phyloP scores from a whole-genome alignment of 2,113 vertebrate genomes.

The Halichoeres trimaculatus region DNA sequence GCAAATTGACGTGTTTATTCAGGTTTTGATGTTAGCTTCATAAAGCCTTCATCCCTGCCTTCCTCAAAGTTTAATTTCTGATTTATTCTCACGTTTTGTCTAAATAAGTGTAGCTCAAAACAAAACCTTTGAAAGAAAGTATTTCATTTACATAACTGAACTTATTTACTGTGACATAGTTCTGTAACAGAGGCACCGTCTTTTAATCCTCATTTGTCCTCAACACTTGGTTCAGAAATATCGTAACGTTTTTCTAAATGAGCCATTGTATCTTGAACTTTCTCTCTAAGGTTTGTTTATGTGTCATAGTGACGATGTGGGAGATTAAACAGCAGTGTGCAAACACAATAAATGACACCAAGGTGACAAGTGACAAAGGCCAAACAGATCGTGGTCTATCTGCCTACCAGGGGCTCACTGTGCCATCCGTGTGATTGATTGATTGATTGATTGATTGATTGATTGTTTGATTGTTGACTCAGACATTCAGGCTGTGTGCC shows the following conservation, averaged over 20 bases:
- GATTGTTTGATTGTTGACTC: conserved; percentile 37
- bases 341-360: conserved; percentile 1
- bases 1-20: conserved; percentile 52
- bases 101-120: background rate
- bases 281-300: background rate
- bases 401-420: background rate
- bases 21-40: conserved; percentile 25
- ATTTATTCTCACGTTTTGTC: background rate
- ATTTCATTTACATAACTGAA: background rate
- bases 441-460: no score
- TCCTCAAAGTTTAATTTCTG: background rate
- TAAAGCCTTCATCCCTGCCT: background rate
- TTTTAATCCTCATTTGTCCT: background rate
- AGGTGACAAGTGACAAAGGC: conserved; percentile 14
- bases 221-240: no score
- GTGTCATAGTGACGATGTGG: background rate
- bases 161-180: background rate
- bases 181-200: background rate
- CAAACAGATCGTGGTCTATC: conserved; percentile 20
- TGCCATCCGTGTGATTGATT: conserved; percentile 20
- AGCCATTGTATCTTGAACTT: background rate
- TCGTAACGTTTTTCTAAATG: background rate
- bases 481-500: conserved; percentile 4
- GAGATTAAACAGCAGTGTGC: background rate
- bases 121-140: background rate